Evolutionary conservation across 2,113 vertebrate species (phyloP), one percentile per base, ranked within the genome.

Genomic region (Pomatorhinus ruficollis): DNA sequence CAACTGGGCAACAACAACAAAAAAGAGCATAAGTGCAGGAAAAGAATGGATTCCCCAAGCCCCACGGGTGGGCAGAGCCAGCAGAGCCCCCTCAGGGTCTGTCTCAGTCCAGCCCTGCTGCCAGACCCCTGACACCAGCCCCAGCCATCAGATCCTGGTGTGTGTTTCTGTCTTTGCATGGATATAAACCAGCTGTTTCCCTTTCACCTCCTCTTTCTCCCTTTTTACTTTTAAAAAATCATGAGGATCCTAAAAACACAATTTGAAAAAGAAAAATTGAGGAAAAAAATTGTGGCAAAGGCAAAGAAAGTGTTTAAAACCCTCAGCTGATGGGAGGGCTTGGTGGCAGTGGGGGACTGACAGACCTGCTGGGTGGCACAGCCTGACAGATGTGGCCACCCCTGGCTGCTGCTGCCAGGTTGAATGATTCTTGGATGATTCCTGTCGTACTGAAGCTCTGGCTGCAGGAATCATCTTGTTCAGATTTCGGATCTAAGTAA

Each of bases 1-100:
- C 99, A 99, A 97, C 99, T 99, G 98, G 53, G 97, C 82, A 98
- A 94, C 90, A 93, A 97, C 87, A 98, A 94, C 90, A 94, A 97
- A 87, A 94, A 64, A 27, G 47, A 93, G 45, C 5, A 2, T 94
- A 57, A 97, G 78, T 42, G 87, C 80, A 85, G 82, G 96, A 42
- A 89, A 89, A 44, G 35, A 87, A 44, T 4, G 31, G 66, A 54
- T 68, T 86, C 87, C 33, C 78, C 31, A 0, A 63, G 69, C 68
- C 23, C 82, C 61, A 33, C 0, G 4, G 82, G 53, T 35, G 66
- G 47, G 66, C 84, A 39, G 17, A 86, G 50, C 56, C 88, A 72
- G 54, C 68, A 19, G 21, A 75, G 45, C 37, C 71, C 44, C 54
- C 45, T 59, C 4, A 0, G 45, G 31, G n/a, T n/a, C 80, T 39